Evolutionary conservation across 2,113 vertebrate species (phyloP).

Genomic region (Chrysochloris asiatica): DNA sequence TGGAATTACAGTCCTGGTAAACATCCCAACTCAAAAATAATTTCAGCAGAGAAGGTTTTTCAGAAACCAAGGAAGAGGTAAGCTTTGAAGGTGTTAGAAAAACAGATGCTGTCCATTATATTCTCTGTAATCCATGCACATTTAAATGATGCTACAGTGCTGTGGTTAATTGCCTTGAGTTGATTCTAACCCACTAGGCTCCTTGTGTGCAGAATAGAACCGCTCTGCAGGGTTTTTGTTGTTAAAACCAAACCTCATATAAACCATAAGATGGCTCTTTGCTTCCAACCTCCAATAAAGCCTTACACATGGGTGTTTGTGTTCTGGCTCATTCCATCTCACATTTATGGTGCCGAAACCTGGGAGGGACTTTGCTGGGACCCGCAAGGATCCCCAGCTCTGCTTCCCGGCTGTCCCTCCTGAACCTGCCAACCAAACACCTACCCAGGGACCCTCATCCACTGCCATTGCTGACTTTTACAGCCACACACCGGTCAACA

Average conservation of each 20-base stretch:
- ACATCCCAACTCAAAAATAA: neutral
- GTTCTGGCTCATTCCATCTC: too few species aligned
- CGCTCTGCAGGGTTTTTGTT: neutral
- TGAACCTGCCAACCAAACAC: too few species aligned
- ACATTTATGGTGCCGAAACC: too few species aligned
- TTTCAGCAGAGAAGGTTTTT: neutral
- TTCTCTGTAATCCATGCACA: rapidly evolving
- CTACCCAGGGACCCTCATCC: too few species aligned
- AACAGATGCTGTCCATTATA: neutral
- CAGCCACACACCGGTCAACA: too few species aligned
- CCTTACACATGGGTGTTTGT: too few species aligned
- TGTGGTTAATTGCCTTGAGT: neutral
- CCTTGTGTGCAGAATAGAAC: neutral
- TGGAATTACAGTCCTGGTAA: slow-evolving; percentile 27
- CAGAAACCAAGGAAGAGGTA: neutral
- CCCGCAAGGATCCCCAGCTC: too few species aligned
- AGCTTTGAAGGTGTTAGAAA: neutral
- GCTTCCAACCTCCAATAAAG: too few species aligned
- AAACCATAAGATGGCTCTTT: too few species aligned
- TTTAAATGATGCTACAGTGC: neutral
- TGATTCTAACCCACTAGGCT: neutral
- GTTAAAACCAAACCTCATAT: neutral
- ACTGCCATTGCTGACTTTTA: too few species aligned
- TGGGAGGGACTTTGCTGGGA: too few species aligned
- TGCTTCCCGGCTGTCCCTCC: too few species aligned